A percentile compares a stretch with the other conserved stretches of the same genome.
Evolutionary conservation across 2,113 vertebrate genomes (phyloP).

Genomic region (Nymphicus hollandicus): DNA sequence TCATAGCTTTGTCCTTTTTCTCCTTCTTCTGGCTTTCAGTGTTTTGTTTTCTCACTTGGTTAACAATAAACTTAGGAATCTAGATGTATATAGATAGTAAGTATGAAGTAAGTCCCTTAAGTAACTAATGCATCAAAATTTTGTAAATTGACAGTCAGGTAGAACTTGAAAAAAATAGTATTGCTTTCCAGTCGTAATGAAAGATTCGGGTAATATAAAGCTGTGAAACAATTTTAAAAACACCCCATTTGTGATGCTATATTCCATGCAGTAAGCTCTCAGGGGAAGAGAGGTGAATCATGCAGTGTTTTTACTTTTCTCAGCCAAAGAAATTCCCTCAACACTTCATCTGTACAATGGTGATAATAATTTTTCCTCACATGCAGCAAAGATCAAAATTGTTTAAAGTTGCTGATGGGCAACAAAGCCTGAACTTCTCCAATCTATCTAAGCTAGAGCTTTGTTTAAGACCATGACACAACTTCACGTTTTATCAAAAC

Average conservation of each 20-base stretch:
- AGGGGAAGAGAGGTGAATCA: not conserved
- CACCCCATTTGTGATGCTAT: not conserved
- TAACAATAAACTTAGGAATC: conserved; percentile 96
- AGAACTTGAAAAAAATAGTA: not conserved
- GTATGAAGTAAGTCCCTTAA: not conserved
- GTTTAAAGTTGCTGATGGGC: not conserved
- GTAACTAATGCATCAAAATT: not conserved
- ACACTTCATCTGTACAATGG: not conserved
- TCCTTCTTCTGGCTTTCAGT: conserved; percentile 84
- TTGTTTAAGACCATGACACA: not conserved
- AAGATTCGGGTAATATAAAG: not conserved
- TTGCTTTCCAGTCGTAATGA: not conserved
- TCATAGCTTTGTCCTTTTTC: conserved; percentile 83
- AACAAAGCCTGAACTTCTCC: not conserved
- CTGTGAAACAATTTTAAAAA: not conserved
- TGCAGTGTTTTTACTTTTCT: not conserved
- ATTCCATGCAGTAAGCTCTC: not conserved
- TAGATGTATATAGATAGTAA: conserved; percentile 44
- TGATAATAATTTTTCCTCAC: not conserved
- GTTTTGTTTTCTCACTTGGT: conserved; percentile 92
- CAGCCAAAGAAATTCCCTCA: not conserved
- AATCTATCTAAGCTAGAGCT: not conserved
- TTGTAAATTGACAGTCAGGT: not conserved
- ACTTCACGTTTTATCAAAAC: not conserved
- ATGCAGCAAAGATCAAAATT: not conserved